A percentile compares a stretch with the other conserved stretches of the same genome.
Conservation (phyloP, 2,797 vertebrate species). For the Aphelocoma californica region DNA sequence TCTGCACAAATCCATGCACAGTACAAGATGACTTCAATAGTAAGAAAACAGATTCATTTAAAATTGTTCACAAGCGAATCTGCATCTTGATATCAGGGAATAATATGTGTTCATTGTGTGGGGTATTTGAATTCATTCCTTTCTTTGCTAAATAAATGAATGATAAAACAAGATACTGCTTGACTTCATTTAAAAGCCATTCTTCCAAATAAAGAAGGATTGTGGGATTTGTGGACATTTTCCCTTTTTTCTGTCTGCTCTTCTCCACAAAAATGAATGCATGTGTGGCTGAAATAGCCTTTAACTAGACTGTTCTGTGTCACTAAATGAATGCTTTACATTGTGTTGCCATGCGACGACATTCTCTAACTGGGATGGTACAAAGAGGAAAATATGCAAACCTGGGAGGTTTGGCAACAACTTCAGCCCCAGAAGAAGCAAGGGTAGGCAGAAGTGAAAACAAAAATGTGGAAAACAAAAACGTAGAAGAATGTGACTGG, state of each 20-base stretch:
- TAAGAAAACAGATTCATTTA: neutral
- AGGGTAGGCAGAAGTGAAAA: neutral
- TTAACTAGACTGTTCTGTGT: neutral
- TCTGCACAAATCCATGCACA: constrained; percentile 48
- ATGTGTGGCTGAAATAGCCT: neutral
- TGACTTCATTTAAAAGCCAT: constrained; percentile 53
- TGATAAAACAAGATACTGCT: constrained; percentile 48
- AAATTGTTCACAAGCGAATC: constrained; percentile 23
- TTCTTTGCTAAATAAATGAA: constrained; percentile 70
- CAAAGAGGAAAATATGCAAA: neutral
- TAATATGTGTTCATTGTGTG: constrained; percentile 51
- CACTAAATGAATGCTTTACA: neutral
- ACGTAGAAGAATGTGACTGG: neutral
- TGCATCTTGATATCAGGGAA: constrained; percentile 67
- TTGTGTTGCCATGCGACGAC: neutral
- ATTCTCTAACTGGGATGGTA: neutral
- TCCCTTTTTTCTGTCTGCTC: neutral
- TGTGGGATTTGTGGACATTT: neutral
- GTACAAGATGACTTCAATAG: neutral
- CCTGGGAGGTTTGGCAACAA: constrained; percentile 5
- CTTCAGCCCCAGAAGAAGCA: neutral
- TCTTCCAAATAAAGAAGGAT: constrained; percentile 32
- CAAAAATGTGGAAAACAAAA: neutral
- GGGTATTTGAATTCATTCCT: constrained; percentile 62
- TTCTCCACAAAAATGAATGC: neutral